Evolutionary conservation across 2,797 vertebrate species (phyloP), one percentile per base, ranked within the genome.

Genomic region (Oophaga sylvatica): DNA sequence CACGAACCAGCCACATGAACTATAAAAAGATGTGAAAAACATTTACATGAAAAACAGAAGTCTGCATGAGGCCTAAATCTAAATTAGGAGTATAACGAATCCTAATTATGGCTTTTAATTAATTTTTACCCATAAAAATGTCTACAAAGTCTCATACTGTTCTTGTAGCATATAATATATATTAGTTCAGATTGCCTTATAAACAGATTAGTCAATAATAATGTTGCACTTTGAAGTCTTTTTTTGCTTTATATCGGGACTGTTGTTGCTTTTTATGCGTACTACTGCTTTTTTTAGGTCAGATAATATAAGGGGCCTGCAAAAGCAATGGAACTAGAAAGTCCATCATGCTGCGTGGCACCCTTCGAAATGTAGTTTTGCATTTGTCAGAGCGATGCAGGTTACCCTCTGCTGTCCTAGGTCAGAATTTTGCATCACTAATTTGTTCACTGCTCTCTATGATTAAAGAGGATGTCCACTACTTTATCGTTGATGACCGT

Each of bases 171-270:
- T 6, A 35, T 75, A 13, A 22, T 22, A 20, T 41, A 22, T 65
- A n/a, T 65, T 41, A 48, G 19, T n/a, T 48, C 70, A 48, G 17
- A 45, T 53, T 41, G 35, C 19, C 60, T 63, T 10, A 41, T 63
- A 63, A 59, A 3, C 77, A 60, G 77, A 60, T 62, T 31, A 62
- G 35, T 80, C 29, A 57, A 22, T 80, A 35, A 80, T 60, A 20
- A 5, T 80, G 26, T 35, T 80, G 75, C 75, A 77, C 75, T 77
- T 76, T 76, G 19, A n/a, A 15, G 75, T 77, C 75, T 35, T 35
- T 35, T 35, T 2, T 80, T 60, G 16, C 57, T 80, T 60, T 80
- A 60, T 80, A 20, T 79, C 12, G 57, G 29, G 29, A 60, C 7
- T 31, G n/a, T 79, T 80, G 62, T 48, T 65, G 6, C 3, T 26